A percentile compares a stretch with the other conserved stretches of the same genome.
phyloP scores from a whole-genome alignment of 2,797 vertebrate species.

The Crossoptilon crossoptilon region DNA sequence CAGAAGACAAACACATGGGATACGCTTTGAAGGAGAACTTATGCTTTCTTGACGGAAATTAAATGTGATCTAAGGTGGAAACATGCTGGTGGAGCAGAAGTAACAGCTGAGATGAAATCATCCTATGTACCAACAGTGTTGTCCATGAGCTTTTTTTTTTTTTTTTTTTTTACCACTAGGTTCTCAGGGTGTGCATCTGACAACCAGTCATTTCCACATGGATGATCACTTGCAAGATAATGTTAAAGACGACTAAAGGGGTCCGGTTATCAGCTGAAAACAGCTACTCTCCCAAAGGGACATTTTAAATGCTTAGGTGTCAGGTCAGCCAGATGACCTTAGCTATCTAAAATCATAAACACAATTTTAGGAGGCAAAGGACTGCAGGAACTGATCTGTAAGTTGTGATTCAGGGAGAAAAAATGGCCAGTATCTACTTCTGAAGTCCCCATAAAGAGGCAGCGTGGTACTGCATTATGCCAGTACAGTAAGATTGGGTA shows the following conservation, averaged over 20 bases:
- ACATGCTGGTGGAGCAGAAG: background rate
- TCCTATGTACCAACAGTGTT: background rate
- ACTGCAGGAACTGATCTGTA: background rate
- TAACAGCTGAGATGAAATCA: background rate
- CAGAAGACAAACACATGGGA: background rate
- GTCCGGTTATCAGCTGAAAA: background rate
- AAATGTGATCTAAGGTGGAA: background rate
- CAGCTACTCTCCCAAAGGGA: background rate
- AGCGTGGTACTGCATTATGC: rapidly evolving
- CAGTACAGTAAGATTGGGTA: background rate
- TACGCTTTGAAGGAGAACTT: background rate
- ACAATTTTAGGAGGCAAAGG: background rate
- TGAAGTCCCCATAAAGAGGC: background rate
- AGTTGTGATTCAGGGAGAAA: background rate
- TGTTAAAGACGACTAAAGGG: rapidly evolving
- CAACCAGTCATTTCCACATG: background rate
- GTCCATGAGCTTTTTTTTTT: background rate
- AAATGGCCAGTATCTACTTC: background rate
- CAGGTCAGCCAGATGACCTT: background rate
- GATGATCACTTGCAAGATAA: background rate
- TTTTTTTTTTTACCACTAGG: background rate
- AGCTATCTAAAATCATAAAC: background rate
- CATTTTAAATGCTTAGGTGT: background rate
- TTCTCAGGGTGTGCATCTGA: background rate
- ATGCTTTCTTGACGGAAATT: background rate